Percentiles rank a stretch among this genome's conserved stretches.
phyloP scores from a whole-genome alignment of 2,888 invertebrate species.

The Mesodorylaimus sp. region DNA sequence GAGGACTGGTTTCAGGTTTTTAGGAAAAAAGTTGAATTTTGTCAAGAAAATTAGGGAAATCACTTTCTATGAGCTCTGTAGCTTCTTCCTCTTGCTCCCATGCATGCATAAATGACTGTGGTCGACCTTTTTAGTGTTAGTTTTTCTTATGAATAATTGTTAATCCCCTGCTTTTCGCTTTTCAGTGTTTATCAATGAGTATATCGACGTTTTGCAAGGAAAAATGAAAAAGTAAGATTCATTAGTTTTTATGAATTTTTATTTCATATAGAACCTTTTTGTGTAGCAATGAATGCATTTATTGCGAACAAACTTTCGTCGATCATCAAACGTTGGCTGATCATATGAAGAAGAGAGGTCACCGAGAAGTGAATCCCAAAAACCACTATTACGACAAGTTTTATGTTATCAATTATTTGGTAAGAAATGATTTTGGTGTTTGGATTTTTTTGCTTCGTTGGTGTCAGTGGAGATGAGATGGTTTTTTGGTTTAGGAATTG shows the following conservation, averaged over 20 bases:
- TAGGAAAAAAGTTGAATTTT: too few relatives aligned
- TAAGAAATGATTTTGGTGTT: conserved; percentile 29
- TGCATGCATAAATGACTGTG: too few relatives aligned
- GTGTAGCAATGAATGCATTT: conserved; percentile 58
- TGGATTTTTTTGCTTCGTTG: too few relatives aligned
- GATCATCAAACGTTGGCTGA: conserved; percentile 70
- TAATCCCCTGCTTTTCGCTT: too few relatives aligned
- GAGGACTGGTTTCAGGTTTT: too few relatives aligned
- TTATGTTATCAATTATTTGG: conserved; percentile 45
- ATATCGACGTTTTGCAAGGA: conserved; percentile 55
- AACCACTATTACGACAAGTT: conserved; percentile 72
- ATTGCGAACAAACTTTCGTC: conserved; percentile 75
- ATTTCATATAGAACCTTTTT: too few relatives aligned
- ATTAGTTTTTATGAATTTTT: background rate
- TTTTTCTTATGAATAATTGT: too few relatives aligned
- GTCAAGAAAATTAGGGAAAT: too few relatives aligned
- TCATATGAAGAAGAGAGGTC: conserved; percentile 90
- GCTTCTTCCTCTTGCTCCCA: too few relatives aligned
- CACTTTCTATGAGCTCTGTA: too few relatives aligned
- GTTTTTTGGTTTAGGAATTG: conserved; percentile 32
- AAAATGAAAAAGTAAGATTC: conserved; percentile 49
- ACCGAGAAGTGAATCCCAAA: conserved; percentile 73
- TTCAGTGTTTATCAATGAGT: conserved; percentile 57
- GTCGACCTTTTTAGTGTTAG: too few relatives aligned
- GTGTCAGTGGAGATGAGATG: too few relatives aligned